Evolutionary conservation across 1,140 invertebrate species (phyloP).

Genomic region (Drosophila pectinifera): DNA sequence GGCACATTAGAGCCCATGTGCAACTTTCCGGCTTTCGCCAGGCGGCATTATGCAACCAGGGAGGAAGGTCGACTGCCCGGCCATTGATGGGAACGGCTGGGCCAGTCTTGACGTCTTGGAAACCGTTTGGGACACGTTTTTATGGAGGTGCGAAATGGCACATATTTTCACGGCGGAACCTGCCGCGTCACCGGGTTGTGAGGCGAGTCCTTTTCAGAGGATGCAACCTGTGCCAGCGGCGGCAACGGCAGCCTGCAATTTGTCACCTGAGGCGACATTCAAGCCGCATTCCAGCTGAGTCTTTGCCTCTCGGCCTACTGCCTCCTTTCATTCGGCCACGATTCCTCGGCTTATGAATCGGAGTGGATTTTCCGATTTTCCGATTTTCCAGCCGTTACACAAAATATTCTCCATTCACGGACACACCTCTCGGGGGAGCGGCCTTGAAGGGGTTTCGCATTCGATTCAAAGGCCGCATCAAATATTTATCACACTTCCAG

Average conservation of each 20-base stretch:
- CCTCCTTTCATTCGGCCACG: constrained; percentile 38
- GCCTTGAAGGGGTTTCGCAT: constrained; percentile 33
- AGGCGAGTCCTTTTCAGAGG: constrained; percentile 22
- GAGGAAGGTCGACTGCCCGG: constrained; percentile 39
- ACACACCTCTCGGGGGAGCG: constrained; percentile 37
- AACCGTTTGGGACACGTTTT: constrained; percentile 65
- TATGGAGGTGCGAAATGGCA: constrained; percentile 81
- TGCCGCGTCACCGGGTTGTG: constrained; percentile 73
- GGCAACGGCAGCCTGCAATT: constrained; percentile 60
- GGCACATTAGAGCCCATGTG: constrained; percentile 67
- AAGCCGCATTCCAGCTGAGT: constrained; percentile 65
- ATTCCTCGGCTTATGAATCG: constrained; percentile 42
- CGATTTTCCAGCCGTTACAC: constrained; percentile 37
- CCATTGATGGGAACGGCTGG: constrained; percentile 34
- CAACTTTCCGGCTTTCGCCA: constrained; percentile 46
- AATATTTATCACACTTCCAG: constrained; percentile 72
- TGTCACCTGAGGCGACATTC: constrained; percentile 82
- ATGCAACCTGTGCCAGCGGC: constrained; percentile 55
- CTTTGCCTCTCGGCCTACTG: constrained; percentile 47
- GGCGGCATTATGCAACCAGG: constrained; percentile 61
- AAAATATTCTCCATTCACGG: constrained; percentile 50
- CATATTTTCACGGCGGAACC: constrained; percentile 67
- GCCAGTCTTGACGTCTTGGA: constrained; percentile 14
- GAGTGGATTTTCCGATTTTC: no score
- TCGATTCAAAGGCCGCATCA: constrained; percentile 33